A percentile compares a stretch with the other conserved stretches of the same genome.
phyloP scores from a whole-genome alignment of 2,888 invertebrate genomes.

The Philonicus albiceps region DNA sequence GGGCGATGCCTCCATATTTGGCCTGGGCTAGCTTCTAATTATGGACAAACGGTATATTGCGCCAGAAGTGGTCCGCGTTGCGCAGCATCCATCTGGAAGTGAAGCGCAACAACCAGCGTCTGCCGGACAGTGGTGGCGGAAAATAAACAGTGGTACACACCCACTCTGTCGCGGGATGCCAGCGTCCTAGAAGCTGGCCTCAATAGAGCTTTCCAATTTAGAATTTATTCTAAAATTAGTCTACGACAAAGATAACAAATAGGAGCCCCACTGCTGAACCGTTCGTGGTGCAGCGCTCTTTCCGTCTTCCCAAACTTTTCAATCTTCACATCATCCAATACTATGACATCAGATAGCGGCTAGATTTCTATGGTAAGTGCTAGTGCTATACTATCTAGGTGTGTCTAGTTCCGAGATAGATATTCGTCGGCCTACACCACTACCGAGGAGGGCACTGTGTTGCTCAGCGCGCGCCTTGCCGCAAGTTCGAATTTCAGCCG shows the following conservation, averaged over 20 bases:
- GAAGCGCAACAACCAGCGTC: neutral
- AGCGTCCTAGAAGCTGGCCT: slow-evolving; percentile 35
- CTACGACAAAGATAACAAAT: slow-evolving; percentile 34
- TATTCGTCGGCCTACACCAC: neutral
- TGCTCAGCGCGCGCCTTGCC: neutral
- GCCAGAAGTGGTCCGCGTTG: neutral
- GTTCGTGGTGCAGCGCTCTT: neutral
- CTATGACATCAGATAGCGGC: slow-evolving; percentile 17
- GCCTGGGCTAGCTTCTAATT: slow-evolving; percentile 35
- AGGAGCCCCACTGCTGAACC: neutral
- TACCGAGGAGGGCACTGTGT: neutral
- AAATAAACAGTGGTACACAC: neutral
- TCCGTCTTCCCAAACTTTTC: neutral
- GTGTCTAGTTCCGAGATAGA: neutral
- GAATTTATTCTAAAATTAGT: slow-evolving; percentile 48
- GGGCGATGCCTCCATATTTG: slow-evolving; percentile 24
- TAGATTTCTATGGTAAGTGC: neutral
- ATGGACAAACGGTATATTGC: neutral
- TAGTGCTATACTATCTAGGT: neutral
- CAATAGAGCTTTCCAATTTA: slow-evolving; percentile 46
- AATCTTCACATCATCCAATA: slow-evolving; percentile 8
- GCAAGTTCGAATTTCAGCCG: slow-evolving; percentile 40
- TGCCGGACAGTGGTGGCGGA: neutral
- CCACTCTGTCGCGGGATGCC: slow-evolving; percentile 7
- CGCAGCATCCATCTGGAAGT: neutral